Percentiles rank a stretch among this genome's conserved stretches.
Evolutionary conservation across 2,797 vertebrate species (phyloP).

Genomic region (Pipistrellus pipistrellus): DNA sequence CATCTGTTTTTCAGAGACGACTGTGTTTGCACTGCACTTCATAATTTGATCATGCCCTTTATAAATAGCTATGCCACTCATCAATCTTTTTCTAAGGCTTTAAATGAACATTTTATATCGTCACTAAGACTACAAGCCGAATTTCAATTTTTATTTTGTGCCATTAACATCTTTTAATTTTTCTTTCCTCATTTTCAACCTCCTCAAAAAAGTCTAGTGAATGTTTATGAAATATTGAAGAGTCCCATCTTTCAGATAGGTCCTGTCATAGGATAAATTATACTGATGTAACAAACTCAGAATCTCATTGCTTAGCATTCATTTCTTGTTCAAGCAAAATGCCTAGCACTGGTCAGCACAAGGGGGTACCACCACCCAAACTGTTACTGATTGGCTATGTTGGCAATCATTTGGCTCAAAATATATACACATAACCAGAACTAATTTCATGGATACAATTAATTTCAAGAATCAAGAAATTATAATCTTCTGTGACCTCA

Average conservation of each 20-base stretch:
- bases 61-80: background rate
- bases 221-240: background rate
- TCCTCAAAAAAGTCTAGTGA: background rate
- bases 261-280: background rate
- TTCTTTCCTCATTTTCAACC: background rate
- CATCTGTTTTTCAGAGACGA: background rate
- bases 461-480: background rate
- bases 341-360: background rate
- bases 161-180: background rate
- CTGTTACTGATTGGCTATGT: background rate
- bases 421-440: background rate
- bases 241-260: background rate
- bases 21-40: background rate
- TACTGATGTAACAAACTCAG: background rate
- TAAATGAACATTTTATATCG: background rate
- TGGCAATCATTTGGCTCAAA: background rate
- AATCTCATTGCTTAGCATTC: background rate
- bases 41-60: background rate
- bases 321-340: background rate
- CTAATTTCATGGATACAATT: background rate
- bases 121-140: background rate
- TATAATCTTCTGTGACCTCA: background rate
- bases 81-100: background rate
- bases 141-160: slow-evolving; percentile 2
- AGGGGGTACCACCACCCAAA: background rate